Conservation (phyloP, 2,113 vertebrate species). For the Chamaetylas fuelleborni region DNA sequence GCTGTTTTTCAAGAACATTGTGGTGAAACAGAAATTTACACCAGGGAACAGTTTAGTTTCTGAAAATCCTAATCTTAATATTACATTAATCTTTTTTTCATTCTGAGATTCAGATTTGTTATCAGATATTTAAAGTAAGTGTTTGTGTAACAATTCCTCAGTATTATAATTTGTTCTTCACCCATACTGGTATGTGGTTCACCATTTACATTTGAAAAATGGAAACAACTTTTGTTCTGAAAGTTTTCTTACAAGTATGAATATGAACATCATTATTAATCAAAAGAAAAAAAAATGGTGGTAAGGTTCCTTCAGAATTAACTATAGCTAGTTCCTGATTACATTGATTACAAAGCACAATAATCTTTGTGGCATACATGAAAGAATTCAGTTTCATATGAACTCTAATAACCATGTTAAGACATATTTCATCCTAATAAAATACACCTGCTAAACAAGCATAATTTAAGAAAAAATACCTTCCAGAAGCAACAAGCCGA, state of each 20-base stretch:
- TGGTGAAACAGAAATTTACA: background rate
- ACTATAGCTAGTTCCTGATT: background rate
- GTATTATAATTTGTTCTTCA: background rate
- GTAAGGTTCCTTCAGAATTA: background rate
- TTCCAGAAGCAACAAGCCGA: background rate
- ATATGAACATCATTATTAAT: background rate
- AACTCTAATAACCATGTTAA: background rate
- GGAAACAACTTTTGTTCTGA: background rate
- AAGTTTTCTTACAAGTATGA: background rate
- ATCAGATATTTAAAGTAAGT: background rate
- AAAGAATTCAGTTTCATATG: background rate
- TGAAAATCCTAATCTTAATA: background rate
- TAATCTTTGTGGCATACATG: background rate
- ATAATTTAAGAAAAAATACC: background rate
- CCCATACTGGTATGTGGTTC: background rate
- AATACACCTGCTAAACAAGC: background rate
- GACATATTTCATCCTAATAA: background rate
- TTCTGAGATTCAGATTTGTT: background rate
- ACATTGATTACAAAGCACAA: background rate
- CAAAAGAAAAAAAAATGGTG: background rate
- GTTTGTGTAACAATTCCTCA: background rate
- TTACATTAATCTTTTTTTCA: background rate
- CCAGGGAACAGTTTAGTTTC: background rate
- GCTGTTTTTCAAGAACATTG: background rate
- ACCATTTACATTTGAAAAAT: background rate